These are phyloP conservation scores for Eleutherodactylus coqui DNA, from an alignment of 2,797 vertebrate genomes.

Conservation along the genomic window DNA sequence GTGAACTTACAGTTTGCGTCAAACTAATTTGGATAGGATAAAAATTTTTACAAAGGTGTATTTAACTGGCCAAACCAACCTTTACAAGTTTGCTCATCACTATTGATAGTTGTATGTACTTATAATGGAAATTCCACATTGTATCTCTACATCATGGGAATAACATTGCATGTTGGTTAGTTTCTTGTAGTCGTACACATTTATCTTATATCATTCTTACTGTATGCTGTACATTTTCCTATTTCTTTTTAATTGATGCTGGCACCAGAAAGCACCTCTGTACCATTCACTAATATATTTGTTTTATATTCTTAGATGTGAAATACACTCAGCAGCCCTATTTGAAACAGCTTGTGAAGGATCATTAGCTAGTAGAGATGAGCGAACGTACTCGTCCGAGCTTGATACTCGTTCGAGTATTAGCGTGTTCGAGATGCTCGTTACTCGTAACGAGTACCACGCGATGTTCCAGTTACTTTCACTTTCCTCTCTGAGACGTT, in stretches of 20 bases:
- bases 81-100: too few species aligned
- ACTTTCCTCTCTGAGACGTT: too few species aligned
- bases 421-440: too few species aligned
- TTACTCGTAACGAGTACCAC: too few species aligned
- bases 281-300: background rate
- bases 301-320: conserved; percentile 3
- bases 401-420: too few species aligned
- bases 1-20: too few species aligned
- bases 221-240: background rate
- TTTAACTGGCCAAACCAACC: too few species aligned
- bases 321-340: background rate
- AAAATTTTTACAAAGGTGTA: too few species aligned
- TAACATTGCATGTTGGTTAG: background rate
- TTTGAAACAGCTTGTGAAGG: conserved; percentile 9
- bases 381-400: too few species aligned
- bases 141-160: background rate
- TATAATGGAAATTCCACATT: background rate
- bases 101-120: background rate
- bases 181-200: background rate
- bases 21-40: too few species aligned
- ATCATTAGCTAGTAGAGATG: too few species aligned
- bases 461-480: too few species aligned
- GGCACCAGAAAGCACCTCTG: background rate
- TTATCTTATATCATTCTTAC: background rate
- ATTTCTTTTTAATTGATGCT: background rate